These are phyloP conservation scores for Karalla daura DNA, from an alignment of 2,797 vertebrate genomes.

Conservation along the genomic window DNA sequence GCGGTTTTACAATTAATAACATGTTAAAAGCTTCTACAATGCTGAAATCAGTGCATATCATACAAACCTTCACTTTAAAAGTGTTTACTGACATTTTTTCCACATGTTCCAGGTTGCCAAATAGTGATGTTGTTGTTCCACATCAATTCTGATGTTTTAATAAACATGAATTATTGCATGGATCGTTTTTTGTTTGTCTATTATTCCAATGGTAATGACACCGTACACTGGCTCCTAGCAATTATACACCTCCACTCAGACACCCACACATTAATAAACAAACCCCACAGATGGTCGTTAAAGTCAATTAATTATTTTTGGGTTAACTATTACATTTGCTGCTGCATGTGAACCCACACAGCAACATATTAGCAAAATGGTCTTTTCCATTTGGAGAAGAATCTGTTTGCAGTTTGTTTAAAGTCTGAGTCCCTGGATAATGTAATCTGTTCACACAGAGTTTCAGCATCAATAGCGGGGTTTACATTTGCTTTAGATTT, in stretches of 20 bases:
- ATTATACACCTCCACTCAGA: constrained; percentile 56
- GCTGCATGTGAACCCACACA: constrained; percentile 41
- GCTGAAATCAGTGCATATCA: constrained; percentile 44
- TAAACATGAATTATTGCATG: constrained; percentile 80
- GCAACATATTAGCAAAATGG: constrained; percentile 20
- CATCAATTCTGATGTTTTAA: constrained; percentile 74
- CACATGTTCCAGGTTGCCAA: constrained; percentile 80
- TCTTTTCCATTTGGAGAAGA: constrained; percentile 1
- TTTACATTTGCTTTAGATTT: constrained; percentile 9
- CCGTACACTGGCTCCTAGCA: constrained; percentile 32
- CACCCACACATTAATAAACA: constrained; percentile 60
- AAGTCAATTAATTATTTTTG: constrained; percentile 45
- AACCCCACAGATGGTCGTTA: constrained; percentile 50
- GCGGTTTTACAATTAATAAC: constrained; percentile 28
- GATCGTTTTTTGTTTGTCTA: constrained; percentile 59
- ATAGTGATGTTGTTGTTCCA: constrained; percentile 67
- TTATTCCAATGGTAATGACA: constrained; percentile 52
- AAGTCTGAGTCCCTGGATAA: constrained; percentile 6
- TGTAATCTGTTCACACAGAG: background rate
- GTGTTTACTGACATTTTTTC: constrained; percentile 64
- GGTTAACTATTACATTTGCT: constrained; percentile 33
- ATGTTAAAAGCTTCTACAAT: constrained; percentile 19
- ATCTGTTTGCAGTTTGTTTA: constrained; percentile 23
- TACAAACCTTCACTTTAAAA: constrained; percentile 48
- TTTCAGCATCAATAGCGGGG: constrained; percentile 3